phyloP scores from a whole-genome alignment of 2,888 invertebrate species.

The Tetragonisca angustula region DNA sequence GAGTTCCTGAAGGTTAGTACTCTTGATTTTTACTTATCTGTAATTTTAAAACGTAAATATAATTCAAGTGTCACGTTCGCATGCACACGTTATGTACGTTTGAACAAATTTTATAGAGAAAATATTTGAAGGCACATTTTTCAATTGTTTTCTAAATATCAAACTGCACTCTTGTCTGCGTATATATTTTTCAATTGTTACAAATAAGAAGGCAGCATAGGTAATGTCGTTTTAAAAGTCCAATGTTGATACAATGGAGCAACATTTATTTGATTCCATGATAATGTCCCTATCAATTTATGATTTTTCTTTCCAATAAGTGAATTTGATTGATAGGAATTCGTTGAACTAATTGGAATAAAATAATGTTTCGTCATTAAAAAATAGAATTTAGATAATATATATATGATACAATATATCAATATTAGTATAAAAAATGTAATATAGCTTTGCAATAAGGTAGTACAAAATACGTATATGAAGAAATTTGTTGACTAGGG shows the following conservation, averaged over 20 bases:
- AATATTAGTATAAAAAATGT: not conserved
- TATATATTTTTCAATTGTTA: too few relatives aligned
- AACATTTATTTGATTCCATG: not conserved
- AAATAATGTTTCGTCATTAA: not conserved
- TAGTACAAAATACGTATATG: not conserved
- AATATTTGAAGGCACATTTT: too few relatives aligned
- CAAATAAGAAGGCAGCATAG: not conserved
- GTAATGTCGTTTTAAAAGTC: not conserved
- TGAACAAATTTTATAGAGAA: too few relatives aligned
- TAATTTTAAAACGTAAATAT: not conserved
- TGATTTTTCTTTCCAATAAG: not conserved
- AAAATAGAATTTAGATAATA: not conserved
- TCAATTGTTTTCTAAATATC: too few relatives aligned
- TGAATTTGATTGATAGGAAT: not conserved
- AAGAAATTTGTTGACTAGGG: not conserved
- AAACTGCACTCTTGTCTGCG: too few relatives aligned
- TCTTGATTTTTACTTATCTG: not conserved
- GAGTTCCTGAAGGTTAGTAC: constrained; percentile 71
- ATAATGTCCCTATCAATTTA: not conserved
- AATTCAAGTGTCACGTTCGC: too few relatives aligned
- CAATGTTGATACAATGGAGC: not conserved
- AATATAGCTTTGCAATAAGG: not conserved
- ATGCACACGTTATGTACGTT: too few relatives aligned
- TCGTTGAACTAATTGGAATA: not conserved
- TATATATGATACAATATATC: too few relatives aligned